A percentile compares a stretch with the other conserved stretches of the same genome.
Conservation (phyloP, 2,797 vertebrate genomes). For the Pangasius larnaudii region DNA sequence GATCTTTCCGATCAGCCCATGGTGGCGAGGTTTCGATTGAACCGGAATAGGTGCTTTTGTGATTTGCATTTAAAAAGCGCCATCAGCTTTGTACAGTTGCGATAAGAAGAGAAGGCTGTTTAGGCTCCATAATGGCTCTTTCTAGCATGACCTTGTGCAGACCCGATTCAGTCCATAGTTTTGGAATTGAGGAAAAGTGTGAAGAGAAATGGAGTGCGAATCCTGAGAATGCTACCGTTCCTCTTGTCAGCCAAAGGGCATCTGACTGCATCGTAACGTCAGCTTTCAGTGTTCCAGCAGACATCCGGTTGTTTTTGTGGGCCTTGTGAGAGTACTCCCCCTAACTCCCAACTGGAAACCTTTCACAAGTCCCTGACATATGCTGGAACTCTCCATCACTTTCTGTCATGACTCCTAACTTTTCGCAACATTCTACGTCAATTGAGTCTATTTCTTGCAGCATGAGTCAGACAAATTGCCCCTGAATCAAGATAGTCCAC, state of each 20-base stretch:
- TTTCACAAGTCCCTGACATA: not conserved
- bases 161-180: conserved; percentile 35
- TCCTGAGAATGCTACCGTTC: not conserved
- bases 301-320: not conserved
- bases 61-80: conserved; percentile 50
- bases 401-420: not conserved
- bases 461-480: conserved; percentile 14
- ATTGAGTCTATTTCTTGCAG: not conserved
- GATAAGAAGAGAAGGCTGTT: conserved; percentile 39
- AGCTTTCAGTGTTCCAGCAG: conserved; percentile 13
- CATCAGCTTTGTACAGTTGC: conserved; percentile 32
- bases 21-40: conserved; percentile 13
- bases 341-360: not conserved
- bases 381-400: not conserved
- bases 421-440: not conserved
- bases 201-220: not conserved
- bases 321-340: not conserved
- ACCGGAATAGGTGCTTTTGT: conserved; percentile 25
- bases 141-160: conserved; percentile 45
- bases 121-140: conserved; percentile 35
- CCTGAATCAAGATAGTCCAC: conserved; percentile 18
- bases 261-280: conserved; percentile 3
- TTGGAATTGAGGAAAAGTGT: conserved; percentile 35
- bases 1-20: conserved; percentile 14
- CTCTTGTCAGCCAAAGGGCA: conserved; percentile 14